phyloP scores from a whole-genome alignment of 2,797 vertebrate species.

The Alosa sapidissima region DNA sequence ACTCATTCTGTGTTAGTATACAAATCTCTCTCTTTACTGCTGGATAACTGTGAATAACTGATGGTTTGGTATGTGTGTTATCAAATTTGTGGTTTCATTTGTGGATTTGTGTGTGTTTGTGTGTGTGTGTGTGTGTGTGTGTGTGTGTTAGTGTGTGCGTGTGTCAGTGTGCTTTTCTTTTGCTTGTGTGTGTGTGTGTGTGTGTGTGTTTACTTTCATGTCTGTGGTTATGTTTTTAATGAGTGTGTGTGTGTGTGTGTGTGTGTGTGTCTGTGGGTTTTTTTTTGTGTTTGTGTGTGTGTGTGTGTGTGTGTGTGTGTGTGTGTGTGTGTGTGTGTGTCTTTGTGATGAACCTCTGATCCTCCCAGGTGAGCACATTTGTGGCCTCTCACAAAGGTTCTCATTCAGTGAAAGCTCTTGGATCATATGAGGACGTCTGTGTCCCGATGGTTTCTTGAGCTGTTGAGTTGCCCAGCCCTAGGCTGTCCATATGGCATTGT shows the following conservation, averaged over 20 bases:
- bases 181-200: background rate
- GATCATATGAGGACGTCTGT: background rate
- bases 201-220: background rate
- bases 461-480: background rate
- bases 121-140: background rate
- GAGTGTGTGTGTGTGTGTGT: background rate
- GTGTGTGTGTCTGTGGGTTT: background rate
- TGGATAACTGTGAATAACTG: background rate
- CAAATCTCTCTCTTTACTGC: background rate
- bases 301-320: background rate
- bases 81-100: too few species aligned
- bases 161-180: background rate
- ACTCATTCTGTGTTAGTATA: background rate
- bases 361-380: background rate
- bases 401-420: background rate
- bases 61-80: too few species aligned
- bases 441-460: background rate
- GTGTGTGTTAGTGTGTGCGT: background rate
- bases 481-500: slow-evolving; percentile 19
- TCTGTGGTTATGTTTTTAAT: background rate
- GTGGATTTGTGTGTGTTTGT: background rate
- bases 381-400: background rate
- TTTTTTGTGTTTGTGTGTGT: slow-evolving; percentile 1
- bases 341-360: background rate
- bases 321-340: background rate